Conservation (phyloP, 2,888 invertebrate species). For the Apomyelois bistriatella region DNA sequence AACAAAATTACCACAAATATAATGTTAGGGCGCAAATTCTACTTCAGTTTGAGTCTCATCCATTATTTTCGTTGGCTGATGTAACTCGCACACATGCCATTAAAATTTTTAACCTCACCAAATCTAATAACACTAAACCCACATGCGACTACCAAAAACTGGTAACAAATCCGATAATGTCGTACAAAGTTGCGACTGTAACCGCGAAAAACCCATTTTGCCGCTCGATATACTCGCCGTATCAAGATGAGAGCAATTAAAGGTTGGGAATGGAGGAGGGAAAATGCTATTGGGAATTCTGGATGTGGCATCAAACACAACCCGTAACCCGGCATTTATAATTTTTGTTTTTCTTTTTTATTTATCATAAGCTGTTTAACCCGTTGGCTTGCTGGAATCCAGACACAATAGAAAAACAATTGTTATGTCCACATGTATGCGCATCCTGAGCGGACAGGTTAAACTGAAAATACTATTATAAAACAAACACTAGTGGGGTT, state of each 20-base stretch:
- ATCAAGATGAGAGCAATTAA: constrained; percentile 80
- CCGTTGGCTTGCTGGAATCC: too few relatives aligned
- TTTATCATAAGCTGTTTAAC: too few relatives aligned
- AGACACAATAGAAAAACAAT: too few relatives aligned
- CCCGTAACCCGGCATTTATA: not conserved
- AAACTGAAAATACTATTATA: too few relatives aligned
- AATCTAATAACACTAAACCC: constrained; percentile 7
- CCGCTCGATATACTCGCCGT: constrained; percentile 78
- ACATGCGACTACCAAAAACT: constrained; percentile 26
- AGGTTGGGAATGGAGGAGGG: constrained; percentile 45
- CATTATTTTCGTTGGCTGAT: too few relatives aligned
- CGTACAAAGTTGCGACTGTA: constrained; percentile 71
- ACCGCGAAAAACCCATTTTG: constrained; percentile 76
- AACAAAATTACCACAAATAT: too few relatives aligned
- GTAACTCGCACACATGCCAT: not conserved
- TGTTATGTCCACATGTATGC: too few relatives aligned
- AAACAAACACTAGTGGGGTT: too few relatives aligned
- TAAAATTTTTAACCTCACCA: not conserved
- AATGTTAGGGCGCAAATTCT: too few relatives aligned
- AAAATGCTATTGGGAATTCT: constrained; percentile 14
- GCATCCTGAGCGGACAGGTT: too few relatives aligned
- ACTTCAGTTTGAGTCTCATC: too few relatives aligned
- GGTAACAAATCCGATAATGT: constrained; percentile 71
- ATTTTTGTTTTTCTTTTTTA: too few relatives aligned
- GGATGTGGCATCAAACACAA: constrained; percentile 43